Percentiles rank a stretch among this genome's conserved stretches.
phyloP scores from a whole-genome alignment of 2,888 invertebrate species.

The Dinocampus coccinellae region DNA sequence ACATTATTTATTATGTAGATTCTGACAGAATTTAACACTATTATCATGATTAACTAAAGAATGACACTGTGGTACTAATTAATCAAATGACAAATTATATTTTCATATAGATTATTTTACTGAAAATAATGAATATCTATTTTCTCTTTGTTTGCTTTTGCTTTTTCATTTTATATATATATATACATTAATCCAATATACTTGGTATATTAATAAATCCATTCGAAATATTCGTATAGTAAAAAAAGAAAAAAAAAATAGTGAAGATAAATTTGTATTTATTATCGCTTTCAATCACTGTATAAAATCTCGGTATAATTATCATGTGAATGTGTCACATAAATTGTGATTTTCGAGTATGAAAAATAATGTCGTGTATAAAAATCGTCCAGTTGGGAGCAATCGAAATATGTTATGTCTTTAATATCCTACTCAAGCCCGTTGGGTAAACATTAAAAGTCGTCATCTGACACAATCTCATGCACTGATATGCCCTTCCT shows the following conservation, averaged over 20 bases:
- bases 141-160: too few species aligned
- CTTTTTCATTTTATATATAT: too few species aligned
- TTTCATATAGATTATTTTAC: not conserved
- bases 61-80: not conserved
- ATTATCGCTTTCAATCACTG: not conserved
- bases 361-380: not conserved
- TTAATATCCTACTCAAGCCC: not conserved
- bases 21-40: too few species aligned
- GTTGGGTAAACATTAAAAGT: not conserved
- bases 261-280: not conserved
- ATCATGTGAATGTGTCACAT: not conserved
- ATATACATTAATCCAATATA: too few species aligned
- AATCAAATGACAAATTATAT: too few species aligned
- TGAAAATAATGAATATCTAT: not conserved
- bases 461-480: slow-evolving; percentile 4
- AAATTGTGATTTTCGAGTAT: not conserved
- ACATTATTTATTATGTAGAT: not conserved
- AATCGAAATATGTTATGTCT: slow-evolving; percentile 3
- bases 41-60: not conserved
- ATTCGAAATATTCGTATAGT: too few species aligned
- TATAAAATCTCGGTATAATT: not conserved
- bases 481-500: not conserved
- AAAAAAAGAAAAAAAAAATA: too few species aligned
- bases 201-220: too few species aligned
- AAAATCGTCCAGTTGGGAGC: slow-evolving; percentile 5